Evolutionary conservation across 2,797 vertebrate genomes (phyloP).

Genomic region (Ctenopoma kingsleyae): DNA sequence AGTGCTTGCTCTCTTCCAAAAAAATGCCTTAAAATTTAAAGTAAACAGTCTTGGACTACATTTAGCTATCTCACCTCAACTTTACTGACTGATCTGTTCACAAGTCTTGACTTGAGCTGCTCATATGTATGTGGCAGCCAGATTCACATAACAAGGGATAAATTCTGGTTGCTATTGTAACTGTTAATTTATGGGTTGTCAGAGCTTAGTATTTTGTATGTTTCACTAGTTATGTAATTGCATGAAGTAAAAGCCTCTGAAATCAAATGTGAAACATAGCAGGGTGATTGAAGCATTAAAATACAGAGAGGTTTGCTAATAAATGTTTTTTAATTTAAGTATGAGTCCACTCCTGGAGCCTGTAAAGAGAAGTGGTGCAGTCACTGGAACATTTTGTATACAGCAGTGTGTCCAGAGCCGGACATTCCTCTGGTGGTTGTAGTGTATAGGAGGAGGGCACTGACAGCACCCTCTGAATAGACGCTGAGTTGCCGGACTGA

Average conservation of each 20-base stretch:
- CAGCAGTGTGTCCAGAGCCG: slow-evolving; percentile 58
- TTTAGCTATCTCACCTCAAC: slow-evolving; percentile 10
- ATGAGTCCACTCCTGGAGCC: neutral
- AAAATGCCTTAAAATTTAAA: slow-evolving; percentile 27
- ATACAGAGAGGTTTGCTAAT: neutral
- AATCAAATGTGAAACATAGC: neutral
- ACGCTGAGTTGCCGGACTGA: slow-evolving; percentile 79
- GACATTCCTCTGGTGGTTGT: slow-evolving; percentile 76
- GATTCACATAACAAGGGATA: neutral
- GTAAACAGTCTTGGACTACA: slow-evolving; percentile 35
- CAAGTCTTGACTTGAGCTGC: slow-evolving; percentile 42
- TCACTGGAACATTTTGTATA: slow-evolving; percentile 40
- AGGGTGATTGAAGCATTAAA: neutral
- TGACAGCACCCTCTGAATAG: slow-evolving; percentile 77
- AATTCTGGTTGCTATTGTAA: neutral
- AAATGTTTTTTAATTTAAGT: slow-evolving; percentile 11
- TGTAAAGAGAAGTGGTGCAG: slow-evolving; percentile 15
- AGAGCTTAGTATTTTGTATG: neutral
- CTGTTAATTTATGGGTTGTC: neutral
- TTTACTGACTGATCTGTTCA: slow-evolving; percentile 51
- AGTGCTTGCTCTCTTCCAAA: slow-evolving; percentile 15
- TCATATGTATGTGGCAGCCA: slow-evolving; percentile 48
- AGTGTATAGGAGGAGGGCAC: slow-evolving; percentile 71
- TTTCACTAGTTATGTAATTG: neutral
- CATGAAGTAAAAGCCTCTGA: neutral